Evolutionary conservation across 2,888 invertebrate genomes (phyloP).

Genomic region (Agrochola circellaris): DNA sequence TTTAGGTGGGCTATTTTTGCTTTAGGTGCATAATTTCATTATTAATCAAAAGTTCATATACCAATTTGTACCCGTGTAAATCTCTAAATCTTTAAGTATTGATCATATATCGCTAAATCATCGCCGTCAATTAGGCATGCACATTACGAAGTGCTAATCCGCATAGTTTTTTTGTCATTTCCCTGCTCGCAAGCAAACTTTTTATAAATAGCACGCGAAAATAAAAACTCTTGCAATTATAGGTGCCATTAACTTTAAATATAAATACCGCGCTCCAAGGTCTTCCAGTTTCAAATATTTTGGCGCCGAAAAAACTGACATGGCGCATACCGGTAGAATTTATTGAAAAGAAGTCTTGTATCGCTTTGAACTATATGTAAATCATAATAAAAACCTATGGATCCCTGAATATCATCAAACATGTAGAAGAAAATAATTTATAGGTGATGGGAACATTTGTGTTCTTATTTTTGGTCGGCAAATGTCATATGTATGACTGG

Average conservation of each 20-base stretch:
- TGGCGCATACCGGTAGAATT: slow-evolving; percentile 54
- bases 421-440: slow-evolving; percentile 61
- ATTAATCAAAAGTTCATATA: background rate
- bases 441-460: slow-evolving; percentile 56
- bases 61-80: background rate
- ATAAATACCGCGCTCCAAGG: slow-evolving; percentile 63
- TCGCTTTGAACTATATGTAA: slow-evolving; percentile 62
- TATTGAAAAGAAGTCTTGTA: slow-evolving; percentile 59
- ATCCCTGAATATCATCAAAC: slow-evolving; percentile 65
- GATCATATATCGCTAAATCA: background rate
- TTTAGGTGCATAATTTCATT: background rate
- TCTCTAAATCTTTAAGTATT: background rate
- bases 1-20: background rate
- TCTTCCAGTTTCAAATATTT: slow-evolving; percentile 61
- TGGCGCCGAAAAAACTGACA: slow-evolving; percentile 65
- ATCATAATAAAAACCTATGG: slow-evolving; percentile 69
- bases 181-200: slow-evolving; percentile 22
- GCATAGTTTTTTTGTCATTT: slow-evolving; percentile 31
- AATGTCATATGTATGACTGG: slow-evolving; percentile 71
- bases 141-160: slow-evolving; percentile 20
- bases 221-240: slow-evolving; percentile 59
- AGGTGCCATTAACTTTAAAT: slow-evolving; percentile 59
- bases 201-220: slow-evolving; percentile 56
- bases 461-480: slow-evolving; percentile 50
- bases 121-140: slow-evolving; percentile 22